These are phyloP conservation scores for Lordiphosa stackelbergi DNA, from an alignment of 1,140 invertebrate species.

Conservation along the genomic window DNA sequence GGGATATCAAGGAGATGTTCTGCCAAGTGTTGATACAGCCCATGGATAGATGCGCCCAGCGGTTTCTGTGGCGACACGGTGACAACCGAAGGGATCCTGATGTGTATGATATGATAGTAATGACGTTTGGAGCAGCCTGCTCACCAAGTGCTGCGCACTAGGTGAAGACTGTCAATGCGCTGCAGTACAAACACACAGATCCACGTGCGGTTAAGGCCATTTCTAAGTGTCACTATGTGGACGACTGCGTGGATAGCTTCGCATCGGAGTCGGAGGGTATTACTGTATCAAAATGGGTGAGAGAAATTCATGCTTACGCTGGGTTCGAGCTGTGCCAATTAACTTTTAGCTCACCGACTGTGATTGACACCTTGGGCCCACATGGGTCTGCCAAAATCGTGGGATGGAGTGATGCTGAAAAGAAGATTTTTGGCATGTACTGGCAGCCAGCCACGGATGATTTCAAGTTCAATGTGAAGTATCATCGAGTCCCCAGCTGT, in stretches of 20 bases:
- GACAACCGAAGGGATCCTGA: too few species aligned
- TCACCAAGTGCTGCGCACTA: too few species aligned
- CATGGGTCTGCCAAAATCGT: background rate
- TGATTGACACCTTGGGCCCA: background rate
- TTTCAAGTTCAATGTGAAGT: conserved; percentile 4
- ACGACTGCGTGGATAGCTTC: too few species aligned
- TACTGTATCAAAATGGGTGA: background rate
- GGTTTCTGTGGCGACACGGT: too few species aligned
- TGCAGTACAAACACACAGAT: background rate
- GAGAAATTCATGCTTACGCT: conserved; percentile 4
- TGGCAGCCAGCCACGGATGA: conserved; percentile 3
- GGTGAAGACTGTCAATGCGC: conserved; percentile 1
- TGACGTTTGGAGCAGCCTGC: too few species aligned
- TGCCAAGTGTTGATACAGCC: too few species aligned
- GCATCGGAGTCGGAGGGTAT: background rate
- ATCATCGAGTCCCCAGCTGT: background rate
- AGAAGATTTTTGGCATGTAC: background rate
- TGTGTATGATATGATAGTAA: too few species aligned
- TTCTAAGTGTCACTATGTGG: background rate
- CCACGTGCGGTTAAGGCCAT: background rate
- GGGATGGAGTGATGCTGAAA: background rate
- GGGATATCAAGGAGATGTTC: too few species aligned
- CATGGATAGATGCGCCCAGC: too few species aligned
- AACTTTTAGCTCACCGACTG: conserved; percentile 4
- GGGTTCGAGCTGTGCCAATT: conserved; percentile 6